phyloP scores from a whole-genome alignment of 2,888 invertebrate genomes.

The Harmothoe impar region DNA sequence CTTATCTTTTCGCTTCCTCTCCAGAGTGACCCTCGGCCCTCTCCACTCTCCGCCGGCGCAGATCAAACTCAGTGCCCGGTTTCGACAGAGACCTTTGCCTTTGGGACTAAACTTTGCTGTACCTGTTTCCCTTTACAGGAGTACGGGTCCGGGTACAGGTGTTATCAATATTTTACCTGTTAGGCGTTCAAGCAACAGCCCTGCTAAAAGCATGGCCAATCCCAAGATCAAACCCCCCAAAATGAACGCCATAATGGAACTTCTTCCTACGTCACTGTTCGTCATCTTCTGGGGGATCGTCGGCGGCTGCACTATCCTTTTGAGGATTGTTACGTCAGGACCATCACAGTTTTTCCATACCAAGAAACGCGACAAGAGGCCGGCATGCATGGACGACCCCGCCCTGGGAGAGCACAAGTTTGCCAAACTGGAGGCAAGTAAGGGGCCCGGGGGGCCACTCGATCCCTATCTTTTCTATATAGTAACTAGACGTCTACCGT shows the following conservation, averaged over 20 bases:
- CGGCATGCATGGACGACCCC: constrained; percentile 61
- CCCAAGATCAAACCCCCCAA: background rate
- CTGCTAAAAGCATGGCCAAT: background rate
- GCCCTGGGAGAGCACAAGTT: constrained; percentile 64
- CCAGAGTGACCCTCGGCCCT: no score
- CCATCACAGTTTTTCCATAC: constrained; percentile 53
- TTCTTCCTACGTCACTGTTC: constrained; percentile 23
- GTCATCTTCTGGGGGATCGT: constrained; percentile 51
- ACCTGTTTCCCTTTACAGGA: background rate
- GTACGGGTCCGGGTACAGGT: no score
- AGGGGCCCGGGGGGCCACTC: no score
- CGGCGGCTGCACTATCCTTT: background rate
- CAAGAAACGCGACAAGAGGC: constrained; percentile 62
- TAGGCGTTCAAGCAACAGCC: background rate
- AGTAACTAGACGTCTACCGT: no score
- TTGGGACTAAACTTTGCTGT: no score
- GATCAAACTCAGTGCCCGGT: background rate
- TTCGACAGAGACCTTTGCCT: background rate
- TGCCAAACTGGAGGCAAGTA: constrained; percentile 62
- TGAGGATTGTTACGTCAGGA: constrained; percentile 56
- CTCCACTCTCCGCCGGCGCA: background rate
- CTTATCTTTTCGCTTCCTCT: no score
- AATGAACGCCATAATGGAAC: background rate
- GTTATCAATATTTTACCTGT: no score
- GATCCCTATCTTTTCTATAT: no score